Conservation (phyloP, 2,113 vertebrate species). For the Takifugu flavidus region DNA sequence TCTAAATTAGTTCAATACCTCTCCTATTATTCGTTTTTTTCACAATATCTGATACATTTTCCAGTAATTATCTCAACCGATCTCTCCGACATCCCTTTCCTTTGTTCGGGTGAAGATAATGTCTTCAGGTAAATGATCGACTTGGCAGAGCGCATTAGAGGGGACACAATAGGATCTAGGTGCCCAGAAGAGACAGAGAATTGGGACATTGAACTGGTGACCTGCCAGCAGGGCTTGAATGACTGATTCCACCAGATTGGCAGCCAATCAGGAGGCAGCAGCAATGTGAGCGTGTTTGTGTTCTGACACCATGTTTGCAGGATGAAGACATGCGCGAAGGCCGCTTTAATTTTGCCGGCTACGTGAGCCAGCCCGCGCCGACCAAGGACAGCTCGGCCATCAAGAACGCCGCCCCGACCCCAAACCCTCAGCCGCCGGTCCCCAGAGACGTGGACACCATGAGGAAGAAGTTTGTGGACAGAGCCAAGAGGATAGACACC, state of each 20-base stretch:
- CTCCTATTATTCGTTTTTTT: no score
- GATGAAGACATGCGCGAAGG: slow-evolving; percentile 91
- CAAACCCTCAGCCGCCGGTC: slow-evolving; percentile 68
- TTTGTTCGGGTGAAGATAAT: no score
- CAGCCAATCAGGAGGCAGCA: background rate
- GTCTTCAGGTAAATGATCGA: no score
- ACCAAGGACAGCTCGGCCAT: slow-evolving; percentile 86
- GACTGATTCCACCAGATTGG: background rate
- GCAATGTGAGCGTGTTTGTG: background rate
- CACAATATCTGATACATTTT: no score
- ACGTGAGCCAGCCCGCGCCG: slow-evolving; percentile 90
- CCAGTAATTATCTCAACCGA: background rate
- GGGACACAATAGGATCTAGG: no score
- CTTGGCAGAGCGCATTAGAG: background rate
- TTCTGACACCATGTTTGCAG: slow-evolving; percentile 65
- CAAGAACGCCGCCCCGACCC: slow-evolving; percentile 79
- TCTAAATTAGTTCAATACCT: no score
- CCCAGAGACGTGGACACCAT: slow-evolving; percentile 88
- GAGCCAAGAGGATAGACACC: slow-evolving; percentile 97
- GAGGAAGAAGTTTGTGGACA: slow-evolving; percentile 96
- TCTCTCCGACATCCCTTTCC: background rate
- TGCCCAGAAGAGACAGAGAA: no score
- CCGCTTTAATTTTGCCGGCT: slow-evolving; percentile 92
- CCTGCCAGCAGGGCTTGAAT: no score
- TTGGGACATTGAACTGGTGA: no score